Conservation (phyloP, 2,888 invertebrate species). For the Tinea trinotella region DNA sequence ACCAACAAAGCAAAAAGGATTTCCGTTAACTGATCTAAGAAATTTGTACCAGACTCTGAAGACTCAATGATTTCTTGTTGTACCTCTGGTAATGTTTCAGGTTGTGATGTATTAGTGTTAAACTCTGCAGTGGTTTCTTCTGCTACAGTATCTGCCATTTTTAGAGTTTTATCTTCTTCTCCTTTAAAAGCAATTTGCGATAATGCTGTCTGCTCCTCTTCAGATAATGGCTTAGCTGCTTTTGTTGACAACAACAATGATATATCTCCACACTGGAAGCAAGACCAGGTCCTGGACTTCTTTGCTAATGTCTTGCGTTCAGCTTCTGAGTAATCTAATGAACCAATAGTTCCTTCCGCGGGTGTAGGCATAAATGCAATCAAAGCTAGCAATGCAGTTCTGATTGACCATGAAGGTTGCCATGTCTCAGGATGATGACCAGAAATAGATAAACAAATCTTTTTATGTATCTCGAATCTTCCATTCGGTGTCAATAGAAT, state of each 20-base stretch:
- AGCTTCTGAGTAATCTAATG: constrained; percentile 88
- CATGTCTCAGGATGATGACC: constrained; percentile 98
- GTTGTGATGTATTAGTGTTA: too few relatives aligned
- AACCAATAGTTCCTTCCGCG: constrained; percentile 91
- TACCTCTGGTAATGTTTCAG: constrained; percentile 40
- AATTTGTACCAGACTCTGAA: constrained; percentile 45
- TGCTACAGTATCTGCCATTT: constrained; percentile 22
- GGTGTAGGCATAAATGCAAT: constrained; percentile 96
- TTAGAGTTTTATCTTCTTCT: constrained; percentile 54
- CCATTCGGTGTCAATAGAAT: constrained; percentile 95
- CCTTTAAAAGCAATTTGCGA: constrained; percentile 67
- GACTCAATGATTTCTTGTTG: constrained; percentile 50
- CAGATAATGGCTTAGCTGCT: constrained; percentile 61
- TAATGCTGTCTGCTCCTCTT: constrained; percentile 60
- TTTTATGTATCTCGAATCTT: constrained; percentile 92
- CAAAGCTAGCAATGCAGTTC: constrained; percentile 91
- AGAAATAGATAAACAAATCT: constrained; percentile 95
- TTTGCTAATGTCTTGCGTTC: constrained; percentile 86
- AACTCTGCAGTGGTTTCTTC: too few relatives aligned
- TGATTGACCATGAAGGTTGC: constrained; percentile 97
- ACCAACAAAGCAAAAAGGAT: constrained; percentile 55
- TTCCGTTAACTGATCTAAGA: constrained; percentile 58
- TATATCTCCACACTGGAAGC: constrained; percentile 57
- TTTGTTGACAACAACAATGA: constrained; percentile 51
- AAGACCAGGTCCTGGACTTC: constrained; percentile 71